phyloP scores from a whole-genome alignment of 2,888 invertebrate genomes.

The Ariolimax columbianus region DNA sequence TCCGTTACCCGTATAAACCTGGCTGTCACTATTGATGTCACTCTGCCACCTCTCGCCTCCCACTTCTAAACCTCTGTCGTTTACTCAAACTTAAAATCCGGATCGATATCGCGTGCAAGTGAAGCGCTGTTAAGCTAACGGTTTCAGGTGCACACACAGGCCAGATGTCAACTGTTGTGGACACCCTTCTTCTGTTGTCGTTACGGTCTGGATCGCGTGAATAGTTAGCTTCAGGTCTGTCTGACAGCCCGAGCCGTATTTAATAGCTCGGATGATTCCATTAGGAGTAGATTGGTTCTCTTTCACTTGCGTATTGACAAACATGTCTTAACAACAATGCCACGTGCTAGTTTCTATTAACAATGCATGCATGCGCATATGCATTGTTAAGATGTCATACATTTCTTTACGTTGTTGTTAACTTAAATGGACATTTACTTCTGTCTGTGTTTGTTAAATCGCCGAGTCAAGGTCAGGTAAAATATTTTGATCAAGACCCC shows the following conservation, averaged over 20 bases:
- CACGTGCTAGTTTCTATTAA: not conserved
- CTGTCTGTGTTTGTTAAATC: no score
- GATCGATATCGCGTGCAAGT: constrained; percentile 12
- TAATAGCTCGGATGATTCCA: not conserved
- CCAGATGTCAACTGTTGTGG: constrained; percentile 34
- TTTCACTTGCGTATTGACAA: not conserved
- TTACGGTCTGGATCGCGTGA: constrained; percentile 1
- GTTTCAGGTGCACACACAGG: not conserved
- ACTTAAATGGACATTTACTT: no score
- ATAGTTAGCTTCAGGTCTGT: not conserved
- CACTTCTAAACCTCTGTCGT: not conserved
- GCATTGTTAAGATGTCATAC: not conserved
- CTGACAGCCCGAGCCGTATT: not conserved
- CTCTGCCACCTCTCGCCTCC: not conserved
- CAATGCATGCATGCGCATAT: not conserved
- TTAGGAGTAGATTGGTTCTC: not conserved
- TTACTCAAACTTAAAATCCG: not conserved
- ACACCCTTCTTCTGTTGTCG: not conserved
- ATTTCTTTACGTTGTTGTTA: not conserved
- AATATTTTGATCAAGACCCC: no score
- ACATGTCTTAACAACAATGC: not conserved
- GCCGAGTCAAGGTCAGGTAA: no score
- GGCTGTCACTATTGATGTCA: not conserved
- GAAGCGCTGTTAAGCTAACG: constrained; percentile 23
- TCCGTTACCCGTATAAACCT: constrained; percentile 12